phyloP scores from a whole-genome alignment of 2,888 invertebrate genomes.

The Ophioninae sp. region DNA sequence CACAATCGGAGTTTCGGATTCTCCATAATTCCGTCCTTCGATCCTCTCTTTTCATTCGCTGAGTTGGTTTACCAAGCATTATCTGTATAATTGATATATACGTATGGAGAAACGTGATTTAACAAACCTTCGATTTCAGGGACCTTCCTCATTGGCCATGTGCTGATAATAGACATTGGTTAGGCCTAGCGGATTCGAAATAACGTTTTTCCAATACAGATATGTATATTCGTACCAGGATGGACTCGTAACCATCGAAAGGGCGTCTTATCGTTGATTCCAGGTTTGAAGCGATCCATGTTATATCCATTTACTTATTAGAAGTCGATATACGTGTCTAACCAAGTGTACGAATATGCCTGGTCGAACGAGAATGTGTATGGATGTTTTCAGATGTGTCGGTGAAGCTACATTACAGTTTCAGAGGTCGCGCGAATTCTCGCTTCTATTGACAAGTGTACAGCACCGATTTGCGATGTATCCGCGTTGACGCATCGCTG shows the following conservation, averaged over 20 bases:
- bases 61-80: conserved; percentile 32
- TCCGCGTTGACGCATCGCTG: conserved; percentile 60
- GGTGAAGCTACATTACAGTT: conserved; percentile 67
- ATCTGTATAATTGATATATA: background rate
- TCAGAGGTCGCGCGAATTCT: conserved; percentile 69
- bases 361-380: background rate
- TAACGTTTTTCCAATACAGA: background rate
- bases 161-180: background rate
- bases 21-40: conserved; percentile 44
- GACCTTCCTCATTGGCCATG: background rate
- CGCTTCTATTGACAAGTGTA: conserved; percentile 77
- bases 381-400: conserved; percentile 20
- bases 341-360: background rate
- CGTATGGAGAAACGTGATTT: background rate
- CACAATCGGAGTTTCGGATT: conserved; percentile 25
- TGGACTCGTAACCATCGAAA: background rate
- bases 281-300: background rate
- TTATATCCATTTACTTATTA: background rate
- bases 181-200: background rate
- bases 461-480: conserved; percentile 65
- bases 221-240: background rate
- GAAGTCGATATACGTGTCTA: background rate
- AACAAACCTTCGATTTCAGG: background rate
- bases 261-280: background rate
- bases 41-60: conserved; percentile 49